Percentiles rank a stretch among this genome's conserved stretches.
Evolutionary conservation across 2,113 vertebrate genomes (phyloP).

Genomic region (Centropus bengalensis): DNA sequence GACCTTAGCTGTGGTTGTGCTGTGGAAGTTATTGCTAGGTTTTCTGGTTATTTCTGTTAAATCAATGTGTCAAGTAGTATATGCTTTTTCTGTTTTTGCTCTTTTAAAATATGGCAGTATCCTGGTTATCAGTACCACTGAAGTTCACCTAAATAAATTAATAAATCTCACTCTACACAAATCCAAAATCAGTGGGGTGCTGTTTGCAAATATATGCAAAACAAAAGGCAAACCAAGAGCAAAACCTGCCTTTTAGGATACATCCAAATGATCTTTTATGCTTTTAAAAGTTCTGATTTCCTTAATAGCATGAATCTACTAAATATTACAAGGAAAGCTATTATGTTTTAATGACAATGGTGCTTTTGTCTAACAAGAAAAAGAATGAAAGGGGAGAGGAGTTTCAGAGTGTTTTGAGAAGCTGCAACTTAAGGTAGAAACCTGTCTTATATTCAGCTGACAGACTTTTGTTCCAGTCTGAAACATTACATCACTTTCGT

Average conservation of each 20-base stretch:
- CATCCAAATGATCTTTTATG: not conserved
- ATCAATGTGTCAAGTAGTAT: not conserved
- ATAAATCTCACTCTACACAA: not conserved
- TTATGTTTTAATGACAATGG: not conserved
- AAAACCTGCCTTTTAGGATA: not conserved
- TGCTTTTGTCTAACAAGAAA: not conserved
- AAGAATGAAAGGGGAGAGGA: not conserved
- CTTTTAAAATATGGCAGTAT: not conserved
- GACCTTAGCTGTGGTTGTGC: not conserved
- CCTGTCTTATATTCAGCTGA: not conserved
- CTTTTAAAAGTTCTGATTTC: not conserved
- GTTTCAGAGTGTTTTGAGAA: not conserved
- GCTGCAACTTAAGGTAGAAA: not conserved
- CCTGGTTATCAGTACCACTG: not conserved
- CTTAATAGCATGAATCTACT: not conserved
- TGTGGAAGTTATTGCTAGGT: not conserved
- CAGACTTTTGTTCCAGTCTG: not conserved
- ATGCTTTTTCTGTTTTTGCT: not conserved
- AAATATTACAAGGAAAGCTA: not conserved
- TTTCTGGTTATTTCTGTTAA: conserved; percentile 10
- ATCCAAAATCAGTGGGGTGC: not conserved
- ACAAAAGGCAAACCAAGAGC: not conserved
- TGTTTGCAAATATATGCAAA: not conserved
- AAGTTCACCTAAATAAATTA: not conserved
- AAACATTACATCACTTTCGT: not conserved